Evolutionary conservation across 64 coral and sea anemone genomes (phyloP).

Genomic region (Porites lutea): DNA sequence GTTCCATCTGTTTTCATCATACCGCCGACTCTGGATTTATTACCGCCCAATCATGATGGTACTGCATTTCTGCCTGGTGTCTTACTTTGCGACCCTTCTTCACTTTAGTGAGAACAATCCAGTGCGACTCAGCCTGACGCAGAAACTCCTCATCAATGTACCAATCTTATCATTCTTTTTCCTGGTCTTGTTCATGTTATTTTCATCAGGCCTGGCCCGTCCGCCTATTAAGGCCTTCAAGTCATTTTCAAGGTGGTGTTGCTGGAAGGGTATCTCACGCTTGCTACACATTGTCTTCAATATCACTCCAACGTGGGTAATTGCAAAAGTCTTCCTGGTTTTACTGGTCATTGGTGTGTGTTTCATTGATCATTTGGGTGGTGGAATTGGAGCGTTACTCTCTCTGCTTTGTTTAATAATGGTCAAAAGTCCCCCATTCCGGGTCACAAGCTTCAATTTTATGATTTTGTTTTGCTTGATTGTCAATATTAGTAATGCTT

Average conservation of each 20-base stretch:
- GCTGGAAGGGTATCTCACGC: slow-evolving; percentile 63
- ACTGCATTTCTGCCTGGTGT: slow-evolving; percentile 81
- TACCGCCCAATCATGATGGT: slow-evolving; percentile 91
- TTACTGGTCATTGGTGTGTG: slow-evolving; percentile 80
- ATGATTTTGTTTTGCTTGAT: slow-evolving; percentile 92
- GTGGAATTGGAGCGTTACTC: slow-evolving; percentile 72
- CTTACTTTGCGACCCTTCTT: slow-evolving; percentile 70
- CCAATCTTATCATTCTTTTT: slow-evolving; percentile 77
- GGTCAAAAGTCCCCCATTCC: slow-evolving; percentile 85
- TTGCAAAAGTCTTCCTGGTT: slow-evolving; percentile 81
- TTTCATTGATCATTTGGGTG: slow-evolving; percentile 72
- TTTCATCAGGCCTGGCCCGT: slow-evolving; percentile 77
- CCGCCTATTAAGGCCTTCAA: slow-evolving; percentile 74
- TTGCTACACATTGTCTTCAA: slow-evolving; percentile 85
- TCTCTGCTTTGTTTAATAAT: slow-evolving; percentile 86
- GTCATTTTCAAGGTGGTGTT: slow-evolving; percentile 72
- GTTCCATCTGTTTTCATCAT: slow-evolving; percentile 97
- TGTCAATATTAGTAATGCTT: slow-evolving; percentile 81
- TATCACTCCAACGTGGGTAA: slow-evolving; percentile 77
- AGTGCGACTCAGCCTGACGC: background rate
- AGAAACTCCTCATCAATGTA: slow-evolving; percentile 58
- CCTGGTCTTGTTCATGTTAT: slow-evolving; percentile 69
- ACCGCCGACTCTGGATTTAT: slow-evolving; percentile 89
- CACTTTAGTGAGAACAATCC: slow-evolving; percentile 23
- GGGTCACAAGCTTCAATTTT: slow-evolving; percentile 88